These are phyloP conservation scores for Caenorhabditis sulstoni DNA, from an alignment of 2,888 invertebrate genomes.

Conservation along the genomic window DNA sequence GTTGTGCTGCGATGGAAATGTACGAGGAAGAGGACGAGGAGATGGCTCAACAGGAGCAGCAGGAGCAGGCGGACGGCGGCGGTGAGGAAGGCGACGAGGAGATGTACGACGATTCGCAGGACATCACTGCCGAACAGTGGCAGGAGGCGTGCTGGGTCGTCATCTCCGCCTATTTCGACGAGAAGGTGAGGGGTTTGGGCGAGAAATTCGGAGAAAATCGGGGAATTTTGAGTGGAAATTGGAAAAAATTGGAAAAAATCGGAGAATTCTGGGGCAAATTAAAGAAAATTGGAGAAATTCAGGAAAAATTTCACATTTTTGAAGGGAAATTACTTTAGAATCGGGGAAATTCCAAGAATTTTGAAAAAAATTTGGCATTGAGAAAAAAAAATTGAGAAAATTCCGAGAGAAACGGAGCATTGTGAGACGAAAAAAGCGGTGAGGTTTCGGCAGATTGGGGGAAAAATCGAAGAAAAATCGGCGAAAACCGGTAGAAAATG, in stretches of 20 bases:
- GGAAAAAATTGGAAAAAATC: not conserved
- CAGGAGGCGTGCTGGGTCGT: conserved; percentile 96
- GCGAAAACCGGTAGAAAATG: too few relatives aligned
- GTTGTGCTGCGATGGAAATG: conserved; percentile 28
- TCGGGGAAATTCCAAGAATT: too few relatives aligned
- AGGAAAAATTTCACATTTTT: too few relatives aligned
- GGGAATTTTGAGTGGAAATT: not conserved
- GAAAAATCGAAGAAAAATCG: too few relatives aligned
- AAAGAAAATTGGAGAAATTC: not conserved
- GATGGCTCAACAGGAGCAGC: conserved; percentile 18
- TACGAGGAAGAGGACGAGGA: conserved; percentile 68
- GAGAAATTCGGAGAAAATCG: not conserved
- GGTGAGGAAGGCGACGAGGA: conserved; percentile 55
- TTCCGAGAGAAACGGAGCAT: too few relatives aligned
- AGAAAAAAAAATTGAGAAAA: too few relatives aligned
- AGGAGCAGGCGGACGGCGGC: too few relatives aligned
- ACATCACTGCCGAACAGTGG: conserved; percentile 98
- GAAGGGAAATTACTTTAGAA: too few relatives aligned
- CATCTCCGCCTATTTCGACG: conserved; percentile 99
- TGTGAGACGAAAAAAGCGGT: too few relatives aligned
- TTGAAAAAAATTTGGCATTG: too few relatives aligned
- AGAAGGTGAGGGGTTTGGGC: conserved; percentile 84
- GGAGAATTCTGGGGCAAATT: too few relatives aligned
- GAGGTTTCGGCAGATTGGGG: too few relatives aligned
- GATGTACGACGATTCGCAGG: conserved; percentile 85